Evolutionary conservation across 2,888 invertebrate genomes (phyloP), one percentile per base, ranked within the genome.

Genomic region (Apodemia mormo): DNA sequence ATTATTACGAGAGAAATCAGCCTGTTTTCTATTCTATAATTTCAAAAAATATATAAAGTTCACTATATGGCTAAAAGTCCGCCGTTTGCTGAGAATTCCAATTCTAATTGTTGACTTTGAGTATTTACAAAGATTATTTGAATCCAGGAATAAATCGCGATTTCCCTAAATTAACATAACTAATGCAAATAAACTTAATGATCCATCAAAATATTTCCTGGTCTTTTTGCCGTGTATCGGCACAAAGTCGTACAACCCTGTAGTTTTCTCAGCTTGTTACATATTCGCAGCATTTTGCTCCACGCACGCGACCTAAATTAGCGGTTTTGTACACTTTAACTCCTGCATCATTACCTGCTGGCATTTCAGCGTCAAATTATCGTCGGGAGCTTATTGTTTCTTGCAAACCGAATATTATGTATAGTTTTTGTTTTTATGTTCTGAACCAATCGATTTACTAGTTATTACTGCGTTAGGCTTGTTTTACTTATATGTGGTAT

Each of bases 351-450:
- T 61, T 33, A 61, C 30, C 52, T 61, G 14, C 61, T 61, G 61
- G 61, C 33, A 61, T 61, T 61, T 61, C 61, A 61, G 33, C 61
- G 14, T 30, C 61, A 33, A 58, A 58, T 58, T 61, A 61, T 61
- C 52, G 52, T 52, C 33, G 14, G 6, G 33, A 30, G 29, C 58
- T 58, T 33, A 61, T 14, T 61, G 12, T 61, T 61, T 30, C 61
- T 61, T n/a, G 61, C 14, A 61, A 61, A 61, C 61, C 61, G 61
- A 58, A 61, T 61, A 61, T 61, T 61, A 61, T 33, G 33, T 14
- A 37, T 29, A 12, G 30, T 29, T 33, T 40, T 66, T 45, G n/a
- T 22, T 22, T 66, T 29, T 52, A 4, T 14, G 0, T 52, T 52
- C n/a, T 52, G 7, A 52, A 52, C n/a, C 52, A 52, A n/a, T n/a